Evolutionary conservation across 2,888 invertebrate genomes (phyloP), one percentile per base, ranked within the genome.

Genomic region (Miltochrista miniata): DNA sequence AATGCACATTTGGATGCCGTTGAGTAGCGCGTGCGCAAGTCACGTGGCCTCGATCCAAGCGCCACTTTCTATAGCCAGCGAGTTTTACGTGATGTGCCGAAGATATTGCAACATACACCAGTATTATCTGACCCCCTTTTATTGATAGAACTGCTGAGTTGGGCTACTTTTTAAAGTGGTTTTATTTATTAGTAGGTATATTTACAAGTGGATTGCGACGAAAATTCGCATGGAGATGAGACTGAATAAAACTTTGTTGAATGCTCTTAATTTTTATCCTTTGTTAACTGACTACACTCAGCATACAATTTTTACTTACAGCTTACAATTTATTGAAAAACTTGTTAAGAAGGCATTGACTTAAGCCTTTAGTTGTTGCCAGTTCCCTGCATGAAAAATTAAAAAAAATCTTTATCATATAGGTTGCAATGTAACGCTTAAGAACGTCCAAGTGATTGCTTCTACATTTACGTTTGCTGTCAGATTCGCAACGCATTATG

Each of bases 61-160:
- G 54, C 64, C 61, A 61, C 65, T 66, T 67, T 67, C 65, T 64
- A 64, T 48, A 45, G 11, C 52, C 54, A 54, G 61, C 65, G 44
- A 66, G 66, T 65, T 66, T 56, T 54, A 53, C 57, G 55, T 51
- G 61, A 56, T 54, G 57, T 46, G 39, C 50, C 48, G 51, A 61
- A 51, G 45, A 48, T 56, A 45, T 65, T 65, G 61, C 67, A 33
- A 58, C 61, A n/a, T 53, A 48, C 38, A 31, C 10, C 43, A 39
- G 55, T 65, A 51, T 57, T 55, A 63, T 60, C 49, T 63, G 55
- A 48, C 52, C 55, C 45, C 54, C 29, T 44, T 57, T 56, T 53
- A 40, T 46, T 49, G 46, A 49, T 54, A 38, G 13, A 42, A 38
- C 37, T 12, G 18, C 15, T 7, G 31, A 18, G 15, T 31, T 18